Percentiles rank a stretch among this genome's conserved stretches.
Conservation (phyloP, 64 coral and sea anemone genomes). For the Dendrophyllia cribrosa region DNA sequence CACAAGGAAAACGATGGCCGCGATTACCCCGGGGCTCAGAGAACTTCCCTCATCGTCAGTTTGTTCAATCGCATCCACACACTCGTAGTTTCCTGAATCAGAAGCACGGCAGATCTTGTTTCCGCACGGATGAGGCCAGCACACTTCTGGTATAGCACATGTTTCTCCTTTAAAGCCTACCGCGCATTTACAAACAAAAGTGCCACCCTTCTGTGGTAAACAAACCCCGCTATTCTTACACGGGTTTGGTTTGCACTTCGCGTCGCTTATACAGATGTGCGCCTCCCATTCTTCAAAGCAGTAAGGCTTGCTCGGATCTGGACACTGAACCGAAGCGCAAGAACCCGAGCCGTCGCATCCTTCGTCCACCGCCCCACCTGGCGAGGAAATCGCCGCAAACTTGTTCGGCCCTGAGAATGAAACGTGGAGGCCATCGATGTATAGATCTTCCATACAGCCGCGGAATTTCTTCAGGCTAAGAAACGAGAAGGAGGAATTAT, state of each 20-base stretch:
- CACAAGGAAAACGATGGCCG: constrained; percentile 74
- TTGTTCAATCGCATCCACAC: neutral
- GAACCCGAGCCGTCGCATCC: constrained; percentile 58
- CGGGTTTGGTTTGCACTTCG: constrained; percentile 67
- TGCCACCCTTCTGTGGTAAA: constrained; percentile 65
- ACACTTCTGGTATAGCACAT: constrained; percentile 64
- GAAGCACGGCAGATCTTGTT: constrained; percentile 34
- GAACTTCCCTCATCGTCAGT: neutral
- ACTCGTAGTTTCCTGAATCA: constrained; percentile 13
- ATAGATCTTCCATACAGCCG: constrained; percentile 86
- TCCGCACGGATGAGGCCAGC: constrained; percentile 29
- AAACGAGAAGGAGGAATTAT: neutral
- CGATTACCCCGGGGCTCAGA: constrained; percentile 79
- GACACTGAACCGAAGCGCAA: constrained; percentile 60
- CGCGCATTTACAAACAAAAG: constrained; percentile 56
- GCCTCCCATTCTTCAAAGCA: constrained; percentile 90
- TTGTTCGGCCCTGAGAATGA: constrained; percentile 80
- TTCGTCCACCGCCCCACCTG: constrained; percentile 54
- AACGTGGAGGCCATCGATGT: constrained; percentile 71
- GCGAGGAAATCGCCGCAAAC: constrained; percentile 55
- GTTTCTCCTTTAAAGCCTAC: constrained; percentile 68
- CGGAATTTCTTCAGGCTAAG: constrained; percentile 44
- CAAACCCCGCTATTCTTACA: constrained; percentile 79
- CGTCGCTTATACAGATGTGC: constrained; percentile 75
- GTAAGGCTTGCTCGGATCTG: constrained; percentile 45